Base-by-base conservation (phyloP, 2,797 vertebrate genomes). In the Kryptopterus vitreolus region DNA sequence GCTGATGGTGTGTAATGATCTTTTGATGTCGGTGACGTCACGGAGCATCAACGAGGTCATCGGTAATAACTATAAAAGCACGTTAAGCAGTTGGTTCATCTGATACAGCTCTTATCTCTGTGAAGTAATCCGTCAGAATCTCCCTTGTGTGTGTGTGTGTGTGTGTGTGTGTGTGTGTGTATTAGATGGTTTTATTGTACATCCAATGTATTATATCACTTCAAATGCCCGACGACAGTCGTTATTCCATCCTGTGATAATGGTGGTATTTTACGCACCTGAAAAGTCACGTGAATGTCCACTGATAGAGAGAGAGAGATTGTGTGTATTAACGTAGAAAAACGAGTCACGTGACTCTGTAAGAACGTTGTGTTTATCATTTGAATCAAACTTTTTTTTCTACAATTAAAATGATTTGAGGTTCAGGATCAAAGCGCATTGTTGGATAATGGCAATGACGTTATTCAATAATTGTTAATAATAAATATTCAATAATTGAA, bases 21-120 rank as follows among this genome's bases (percentile, higher is more conserved):
- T 76, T 72, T 76, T 38, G 77, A 61, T 75, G 73, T 78, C 53
- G 66, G 75, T 81, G 80, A 82, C 16, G 35, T 82, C 52, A 33
- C 24, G 57, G 66, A 75, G 84, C 77, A 43, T 86, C 79, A 76
- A 43, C 57, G 65, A 84, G 83, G 79, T 83, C 82, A 79, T 50
- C 78, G 43, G 83, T 84, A 86, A 87, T 87, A 87, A 87, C 69
- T 70, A 79, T 87, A 87, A 87, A 87, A 87, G 86, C 84, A 81
- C 80, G 70, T 82, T 87, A 87, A 87, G 84, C 83, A 73, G 82
- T 53, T 78, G n/a, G 22, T 80, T 76, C 79, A 69, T 78, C 79
- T 33, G 38, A 83, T 84, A 83, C 78, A 48, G 63, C 77, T 84
- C 59, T 87, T 52, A 84, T 81, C 79, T 83, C 71, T 63, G 81